These are phyloP conservation scores for Trachemys scripta DNA, from an alignment of 2,113 vertebrate species.

Conservation along the genomic window DNA sequence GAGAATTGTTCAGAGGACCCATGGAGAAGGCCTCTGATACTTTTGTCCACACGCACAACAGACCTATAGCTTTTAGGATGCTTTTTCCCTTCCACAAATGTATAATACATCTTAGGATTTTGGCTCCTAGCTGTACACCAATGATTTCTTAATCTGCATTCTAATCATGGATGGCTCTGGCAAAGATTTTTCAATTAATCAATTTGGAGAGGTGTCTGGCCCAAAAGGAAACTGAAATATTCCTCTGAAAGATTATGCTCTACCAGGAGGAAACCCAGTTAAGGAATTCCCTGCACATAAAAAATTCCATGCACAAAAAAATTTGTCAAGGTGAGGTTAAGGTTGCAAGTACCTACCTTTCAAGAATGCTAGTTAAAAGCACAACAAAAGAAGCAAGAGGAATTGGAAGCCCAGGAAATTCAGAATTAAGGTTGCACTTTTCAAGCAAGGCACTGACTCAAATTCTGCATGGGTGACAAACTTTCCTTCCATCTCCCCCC, in stretches of 20 bases:
- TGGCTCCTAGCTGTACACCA: not conserved
- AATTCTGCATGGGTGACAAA: not conserved
- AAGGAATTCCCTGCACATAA: not conserved
- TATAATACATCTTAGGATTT: not conserved
- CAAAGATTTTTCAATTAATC: not conserved
- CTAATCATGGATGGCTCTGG: not conserved
- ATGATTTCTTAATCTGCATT: not conserved
- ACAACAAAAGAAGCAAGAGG: not conserved
- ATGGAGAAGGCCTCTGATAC: not conserved
- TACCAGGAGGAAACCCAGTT: not conserved
- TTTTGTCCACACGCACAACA: too few relatives aligned
- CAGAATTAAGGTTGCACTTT: not conserved
- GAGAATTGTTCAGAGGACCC: not conserved
- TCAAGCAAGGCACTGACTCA: not conserved
- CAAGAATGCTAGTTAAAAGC: not conserved
- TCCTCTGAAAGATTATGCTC: not conserved
- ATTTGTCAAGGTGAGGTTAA: not conserved
- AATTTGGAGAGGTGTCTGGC: not conserved
- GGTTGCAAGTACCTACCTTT: not conserved
- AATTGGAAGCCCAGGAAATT: not conserved
- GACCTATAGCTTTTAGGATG: not conserved
- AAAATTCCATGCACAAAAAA: not conserved
- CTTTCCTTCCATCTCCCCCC: not conserved
- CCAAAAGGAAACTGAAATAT: not conserved
- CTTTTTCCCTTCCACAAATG: not conserved